Evolutionary conservation across 2,113 vertebrate species (phyloP), one percentile per base, ranked within the genome.

Genomic region (Phrynocephalus versicolor): DNA sequence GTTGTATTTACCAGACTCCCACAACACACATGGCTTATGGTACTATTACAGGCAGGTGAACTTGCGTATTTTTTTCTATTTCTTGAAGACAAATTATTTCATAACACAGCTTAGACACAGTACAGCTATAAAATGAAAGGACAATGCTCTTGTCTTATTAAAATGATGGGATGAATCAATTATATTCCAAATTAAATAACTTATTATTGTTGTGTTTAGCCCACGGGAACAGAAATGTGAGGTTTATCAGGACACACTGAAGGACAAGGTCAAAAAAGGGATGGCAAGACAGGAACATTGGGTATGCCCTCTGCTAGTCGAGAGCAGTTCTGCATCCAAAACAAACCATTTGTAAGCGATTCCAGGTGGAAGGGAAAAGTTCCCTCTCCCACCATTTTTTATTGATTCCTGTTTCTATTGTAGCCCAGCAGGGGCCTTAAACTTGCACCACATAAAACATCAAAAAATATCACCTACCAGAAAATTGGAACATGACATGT

Each of bases 31-130:
- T n/a, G n/a, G n/a, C n/a, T n/a, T n/a, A n/a, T n/a, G n/a, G n/a
- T n/a, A n/a, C n/a, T n/a, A n/a, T n/a, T n/a, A n/a, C n/a, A n/a
- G n/a, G n/a, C n/a, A n/a, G n/a, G n/a, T n/a, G n/a, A n/a, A n/a
- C n/a, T n/a, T n/a, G n/a, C n/a, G n/a, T 93, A 92, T 89, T 27
- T 92, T 94, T 93, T 91, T 90, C 88, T 86, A 93, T 95, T 93
- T 94, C 92, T 91, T 94, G 83, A 90, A 93, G 91, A 93, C 85
- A 95, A 94, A 93, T 89, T 89, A 93, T 65, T 82, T 91, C 91
- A 93, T 93, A 94, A 87, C 85, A 95, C 87, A 93, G 84, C 67
- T 94, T 89, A 87, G 88, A 93, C 90, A 93, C 89, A 89, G 85
- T 70, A 70, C 33, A 35, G 30, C 85, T 88, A 91, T 88, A 90